Evolutionary conservation across 2,797 vertebrate species (phyloP).

Genomic region (Sebastes taczanowskii): DNA sequence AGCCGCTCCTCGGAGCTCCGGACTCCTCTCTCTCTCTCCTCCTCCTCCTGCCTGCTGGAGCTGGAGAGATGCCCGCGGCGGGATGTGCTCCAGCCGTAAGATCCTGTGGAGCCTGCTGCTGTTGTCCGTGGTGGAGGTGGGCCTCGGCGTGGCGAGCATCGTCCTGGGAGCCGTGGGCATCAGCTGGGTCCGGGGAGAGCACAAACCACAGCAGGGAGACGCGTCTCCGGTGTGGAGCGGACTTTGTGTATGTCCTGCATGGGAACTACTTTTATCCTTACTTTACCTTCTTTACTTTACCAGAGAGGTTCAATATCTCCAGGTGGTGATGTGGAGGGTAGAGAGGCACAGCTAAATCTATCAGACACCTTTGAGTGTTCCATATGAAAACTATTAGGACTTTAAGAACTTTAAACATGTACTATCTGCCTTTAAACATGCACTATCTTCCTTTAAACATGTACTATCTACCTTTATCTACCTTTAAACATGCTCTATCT

Average conservation of each 20-base stretch:
- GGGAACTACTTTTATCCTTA: neutral
- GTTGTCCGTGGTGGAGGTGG: constrained; percentile 97
- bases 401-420: too few species aligned
- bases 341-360: neutral
- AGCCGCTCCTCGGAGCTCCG: constrained; percentile 28
- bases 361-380: neutral
- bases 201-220: constrained; percentile 94
- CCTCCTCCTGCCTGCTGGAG: constrained; percentile 70
- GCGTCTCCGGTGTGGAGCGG: constrained; percentile 99
- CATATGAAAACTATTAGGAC: too few species aligned
- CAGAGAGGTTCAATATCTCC: constrained; percentile 1
- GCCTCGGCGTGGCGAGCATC: constrained; percentile 97
- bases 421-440: too few species aligned
- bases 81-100: constrained; percentile 98
- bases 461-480: too few species aligned
- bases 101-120: constrained; percentile 97
- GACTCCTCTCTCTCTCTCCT: constrained; percentile 50
- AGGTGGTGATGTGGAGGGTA: neutral
- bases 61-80: constrained; percentile 93
- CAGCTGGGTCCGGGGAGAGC: constrained; percentile 87
- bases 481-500: too few species aligned
- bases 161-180: constrained; percentile 95
- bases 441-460: too few species aligned
- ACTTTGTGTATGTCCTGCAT: constrained; percentile 91
- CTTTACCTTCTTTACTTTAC: constrained; percentile 9